Base-by-base conservation (phyloP, 2,888 invertebrate species). In the Xylophagus ater region DNA sequence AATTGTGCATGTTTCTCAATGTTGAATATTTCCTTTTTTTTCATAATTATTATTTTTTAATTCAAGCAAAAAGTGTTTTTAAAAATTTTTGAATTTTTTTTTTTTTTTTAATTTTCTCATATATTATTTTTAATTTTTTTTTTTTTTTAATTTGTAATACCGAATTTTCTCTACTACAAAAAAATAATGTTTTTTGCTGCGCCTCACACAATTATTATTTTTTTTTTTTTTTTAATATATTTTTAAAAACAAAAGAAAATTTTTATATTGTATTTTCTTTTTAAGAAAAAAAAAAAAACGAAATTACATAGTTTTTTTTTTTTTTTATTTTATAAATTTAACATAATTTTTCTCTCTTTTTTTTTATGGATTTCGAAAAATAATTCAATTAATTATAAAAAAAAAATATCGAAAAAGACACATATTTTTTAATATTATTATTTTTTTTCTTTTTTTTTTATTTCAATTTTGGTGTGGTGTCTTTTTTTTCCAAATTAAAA, bases 1-100 rank as follows among this genome's bases (percentile, higher is more conserved):
- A 7, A 21, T 15, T 30, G 17, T 63, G 62, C 62, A 63, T 63
- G 62, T 63, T 63, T 63, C 61, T 61, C 62, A 61, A 60, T 60
- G 62, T 62, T 59, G n/a, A 57, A 54, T 55, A 53, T 57, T 58
- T 53, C 49, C 46, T 47, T 49, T 48, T 47, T 46, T 43, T 42
- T 37, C 40, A 44, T 41, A 42, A 40, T 42, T 39, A 40, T 32
- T 35, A 34, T 37, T 33, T 41, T 19, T 9, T 14, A 24, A n/a
- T 20, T 24, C 24, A 23, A 28, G 36, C 36, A 37, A 38, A 9
- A 35, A 24, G 28, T 40, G 35, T 31, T 28, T 26, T 41, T 30
- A 15, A 18, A 39, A 47, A 49, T n/a, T n/a, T n/a, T n/a, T n/a
- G n/a, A n/a, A 38, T 18, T 39, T 39, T 26, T 21, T 47, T 50